Evolutionary conservation across 1,140 invertebrate genomes (phyloP).

Genomic region (Hycleus cichorii): DNA sequence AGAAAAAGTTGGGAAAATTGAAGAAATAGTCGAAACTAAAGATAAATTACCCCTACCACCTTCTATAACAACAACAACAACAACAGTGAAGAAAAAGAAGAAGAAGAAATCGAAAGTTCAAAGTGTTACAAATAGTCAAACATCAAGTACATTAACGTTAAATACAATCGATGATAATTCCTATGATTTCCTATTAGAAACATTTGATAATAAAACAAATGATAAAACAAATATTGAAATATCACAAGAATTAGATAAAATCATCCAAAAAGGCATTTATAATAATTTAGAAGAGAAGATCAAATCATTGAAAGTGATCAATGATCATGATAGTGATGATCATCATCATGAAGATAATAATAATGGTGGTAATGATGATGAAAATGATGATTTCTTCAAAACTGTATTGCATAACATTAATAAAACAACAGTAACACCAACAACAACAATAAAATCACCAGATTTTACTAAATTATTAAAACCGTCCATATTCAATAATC

Average conservation of each 20-base stretch:
- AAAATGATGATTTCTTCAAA: slow-evolving; percentile 33
- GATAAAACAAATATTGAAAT: slow-evolving; percentile 39
- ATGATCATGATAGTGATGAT: too few relatives aligned
- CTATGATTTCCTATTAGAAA: slow-evolving; percentile 33
- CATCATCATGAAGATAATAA: slow-evolving; percentile 23
- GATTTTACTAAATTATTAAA: slow-evolving; percentile 14
- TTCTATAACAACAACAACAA: too few relatives aligned
- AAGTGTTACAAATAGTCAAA: background rate
- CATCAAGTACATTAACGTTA: slow-evolving; percentile 9
- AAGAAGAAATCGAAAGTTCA: slow-evolving; percentile 32
- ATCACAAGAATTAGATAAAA: slow-evolving; percentile 36
- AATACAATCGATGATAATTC: slow-evolving; percentile 18
- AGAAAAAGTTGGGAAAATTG: background rate
- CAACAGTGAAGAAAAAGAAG: slow-evolving; percentile 29
- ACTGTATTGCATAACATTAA: slow-evolving; percentile 6
- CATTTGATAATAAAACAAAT: slow-evolving; percentile 14
- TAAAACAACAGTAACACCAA: background rate
- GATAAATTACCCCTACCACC: too few relatives aligned
- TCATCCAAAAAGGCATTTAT: slow-evolving; percentile 39
- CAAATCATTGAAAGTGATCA: slow-evolving; percentile 30
- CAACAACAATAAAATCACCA: slow-evolving; percentile 6
- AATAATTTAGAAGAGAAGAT: slow-evolving; percentile 35
- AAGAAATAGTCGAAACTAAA: slow-evolving; percentile 1
- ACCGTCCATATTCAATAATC: background rate
- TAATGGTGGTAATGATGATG: too few relatives aligned